A percentile compares a stretch with the other conserved stretches of the same genome.
Conservation (phyloP, 2,113 vertebrate species). For the Chroicocephalus ridibundus region DNA sequence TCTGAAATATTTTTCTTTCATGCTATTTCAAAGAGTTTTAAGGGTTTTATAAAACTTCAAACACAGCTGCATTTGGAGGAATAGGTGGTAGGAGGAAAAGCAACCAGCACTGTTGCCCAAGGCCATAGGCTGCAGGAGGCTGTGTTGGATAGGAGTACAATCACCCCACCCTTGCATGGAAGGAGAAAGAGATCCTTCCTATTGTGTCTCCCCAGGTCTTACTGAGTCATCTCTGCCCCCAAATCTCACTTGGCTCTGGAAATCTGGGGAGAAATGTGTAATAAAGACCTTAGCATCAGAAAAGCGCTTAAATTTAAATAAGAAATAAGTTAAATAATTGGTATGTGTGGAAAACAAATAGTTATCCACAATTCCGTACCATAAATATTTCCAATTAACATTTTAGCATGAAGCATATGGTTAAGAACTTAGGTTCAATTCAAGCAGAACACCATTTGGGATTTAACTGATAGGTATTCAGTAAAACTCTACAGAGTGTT, state of each 20-base stretch:
- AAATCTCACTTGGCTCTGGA: not conserved
- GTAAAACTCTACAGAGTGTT: conserved; percentile 45
- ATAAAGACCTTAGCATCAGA: not conserved
- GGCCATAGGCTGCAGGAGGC: not conserved
- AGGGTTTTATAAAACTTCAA: conserved; percentile 19
- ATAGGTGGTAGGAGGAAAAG: not conserved
- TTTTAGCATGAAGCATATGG: conserved; percentile 57
- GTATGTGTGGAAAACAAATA: conserved; percentile 5
- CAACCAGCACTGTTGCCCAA: not conserved
- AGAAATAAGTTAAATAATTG: not conserved
- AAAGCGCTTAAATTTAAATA: not conserved
- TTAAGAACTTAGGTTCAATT: conserved; percentile 46
- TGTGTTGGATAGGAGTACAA: not conserved
- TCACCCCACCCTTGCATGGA: not conserved
- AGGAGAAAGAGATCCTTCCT: not conserved
- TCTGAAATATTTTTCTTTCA: conserved; percentile 35
- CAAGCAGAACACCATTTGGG: conserved; percentile 62
- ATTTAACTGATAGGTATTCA: conserved; percentile 64
- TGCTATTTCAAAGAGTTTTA: conserved; percentile 27
- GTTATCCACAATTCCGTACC: not conserved
- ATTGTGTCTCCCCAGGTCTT: not conserved
- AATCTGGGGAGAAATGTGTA: not conserved
- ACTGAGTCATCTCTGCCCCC: not conserved
- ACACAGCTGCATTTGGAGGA: not conserved
- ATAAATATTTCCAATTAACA: conserved; percentile 62